phyloP scores from a whole-genome alignment of 2,888 invertebrate species.

The Apotomis capreana region DNA sequence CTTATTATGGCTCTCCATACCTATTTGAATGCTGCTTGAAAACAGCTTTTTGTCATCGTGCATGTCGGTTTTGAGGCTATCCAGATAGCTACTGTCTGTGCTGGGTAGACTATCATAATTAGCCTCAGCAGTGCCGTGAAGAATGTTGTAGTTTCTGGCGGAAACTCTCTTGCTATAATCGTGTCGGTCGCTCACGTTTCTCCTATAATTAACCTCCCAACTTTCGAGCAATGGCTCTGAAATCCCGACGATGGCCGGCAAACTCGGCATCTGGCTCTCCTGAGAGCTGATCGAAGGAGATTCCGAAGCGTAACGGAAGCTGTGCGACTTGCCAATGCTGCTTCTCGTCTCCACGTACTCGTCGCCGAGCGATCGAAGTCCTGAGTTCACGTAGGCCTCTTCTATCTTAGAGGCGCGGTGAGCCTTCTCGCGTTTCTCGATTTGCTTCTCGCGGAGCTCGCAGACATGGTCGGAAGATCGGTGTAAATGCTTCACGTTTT shows the following conservation, averaged over 20 bases:
- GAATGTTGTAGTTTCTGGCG: conserved; percentile 71
- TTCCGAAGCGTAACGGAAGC: conserved; percentile 86
- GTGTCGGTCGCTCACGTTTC: conserved; percentile 72
- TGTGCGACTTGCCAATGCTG: conserved; percentile 88
- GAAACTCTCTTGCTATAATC: conserved; percentile 73
- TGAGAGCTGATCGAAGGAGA: conserved; percentile 76
- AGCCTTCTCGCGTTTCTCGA: conserved; percentile 62
- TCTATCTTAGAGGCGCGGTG: conserved; percentile 65
- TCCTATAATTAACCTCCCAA: conserved; percentile 80
- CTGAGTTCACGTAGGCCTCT: conserved; percentile 69
- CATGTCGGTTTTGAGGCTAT: conserved; percentile 74
- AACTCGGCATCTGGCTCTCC: conserved; percentile 79
- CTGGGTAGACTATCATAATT: conserved; percentile 78
- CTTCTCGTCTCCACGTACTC: conserved; percentile 78
- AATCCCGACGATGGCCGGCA: conserved; percentile 79
- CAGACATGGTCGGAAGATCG: conserved; percentile 70
- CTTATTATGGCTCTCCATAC: conserved; percentile 71
- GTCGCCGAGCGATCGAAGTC: conserved; percentile 72
- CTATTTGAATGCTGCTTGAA: conserved; percentile 73
- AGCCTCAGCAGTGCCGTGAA: conserved; percentile 65
- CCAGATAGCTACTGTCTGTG: conserved; percentile 77
- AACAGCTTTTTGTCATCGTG: conserved; percentile 72
- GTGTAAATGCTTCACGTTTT: conserved; percentile 69
- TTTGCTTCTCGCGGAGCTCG: conserved; percentile 66
- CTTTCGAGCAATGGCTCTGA: conserved; percentile 79